A percentile compares a stretch with the other conserved stretches of the same genome.
These are phyloP conservation scores for Emydoidea blandingii DNA, from an alignment of 2,797 vertebrate species.

Conservation along the genomic window DNA sequence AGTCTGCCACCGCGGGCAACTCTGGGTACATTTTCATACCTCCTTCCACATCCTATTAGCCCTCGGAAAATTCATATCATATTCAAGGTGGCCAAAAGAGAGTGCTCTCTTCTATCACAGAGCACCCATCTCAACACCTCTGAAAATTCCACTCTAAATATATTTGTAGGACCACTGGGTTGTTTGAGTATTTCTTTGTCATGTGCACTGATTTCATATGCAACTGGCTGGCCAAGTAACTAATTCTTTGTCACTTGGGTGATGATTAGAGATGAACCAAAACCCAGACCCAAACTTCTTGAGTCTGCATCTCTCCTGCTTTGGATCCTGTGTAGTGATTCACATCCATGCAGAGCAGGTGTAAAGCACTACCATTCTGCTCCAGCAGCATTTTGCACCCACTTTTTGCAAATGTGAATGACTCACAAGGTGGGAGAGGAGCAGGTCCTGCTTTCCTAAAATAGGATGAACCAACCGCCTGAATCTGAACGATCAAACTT, in stretches of 20 bases:
- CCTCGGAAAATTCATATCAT: not conserved
- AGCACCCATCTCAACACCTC: not conserved
- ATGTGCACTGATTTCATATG: not conserved
- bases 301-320: not conserved
- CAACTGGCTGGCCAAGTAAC: not conserved
- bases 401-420: not conserved
- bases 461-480: not conserved
- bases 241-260: not conserved
- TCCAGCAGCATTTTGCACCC: not conserved
- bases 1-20: not conserved
- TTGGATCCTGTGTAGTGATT: not conserved
- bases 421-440: not conserved
- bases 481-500: not conserved
- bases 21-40: not conserved
- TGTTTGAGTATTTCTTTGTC: not conserved
- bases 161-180: not conserved
- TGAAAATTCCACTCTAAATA: not conserved
- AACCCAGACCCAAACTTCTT: not conserved
- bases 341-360: not conserved
- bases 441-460: conserved; percentile 3
- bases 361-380: not conserved
- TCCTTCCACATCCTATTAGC: not conserved
- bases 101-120: not conserved
- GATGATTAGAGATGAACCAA: not conserved
- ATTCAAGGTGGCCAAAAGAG: not conserved